Percentiles rank a stretch among this genome's conserved stretches.
phyloP scores from a whole-genome alignment of 2,113 vertebrate species.

The Phrynocephalus versicolor region DNA sequence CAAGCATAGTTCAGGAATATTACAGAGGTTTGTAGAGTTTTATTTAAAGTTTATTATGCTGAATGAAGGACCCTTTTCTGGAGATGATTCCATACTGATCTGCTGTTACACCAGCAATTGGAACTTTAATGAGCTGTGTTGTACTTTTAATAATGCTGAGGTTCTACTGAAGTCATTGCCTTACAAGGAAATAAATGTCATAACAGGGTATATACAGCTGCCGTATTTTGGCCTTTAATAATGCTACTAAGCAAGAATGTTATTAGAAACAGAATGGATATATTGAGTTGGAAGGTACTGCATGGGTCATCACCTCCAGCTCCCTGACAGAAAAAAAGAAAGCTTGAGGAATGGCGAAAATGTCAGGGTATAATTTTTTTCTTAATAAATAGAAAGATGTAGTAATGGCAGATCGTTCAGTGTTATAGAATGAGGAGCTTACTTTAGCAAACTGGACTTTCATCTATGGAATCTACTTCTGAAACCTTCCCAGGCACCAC shows the following conservation, averaged over 20 bases:
- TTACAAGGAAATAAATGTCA: not conserved
- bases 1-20: not conserved
- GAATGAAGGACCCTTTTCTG: not conserved
- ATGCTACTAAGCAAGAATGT: conserved; percentile 9
- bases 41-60: not conserved
- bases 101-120: not conserved
- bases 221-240: not conserved
- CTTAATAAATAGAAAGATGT: conserved; percentile 34
- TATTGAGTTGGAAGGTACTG: not conserved
- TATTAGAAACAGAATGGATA: conserved; percentile 10
- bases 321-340: not conserved
- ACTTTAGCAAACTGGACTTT: conserved; percentile 27
- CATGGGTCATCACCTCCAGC: not conserved
- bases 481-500: not conserved
- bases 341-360: not conserved
- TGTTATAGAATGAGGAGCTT: conserved; percentile 37
- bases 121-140: not conserved
- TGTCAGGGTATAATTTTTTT: conserved; percentile 26
- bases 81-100: not conserved
- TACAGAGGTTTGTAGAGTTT: not conserved
- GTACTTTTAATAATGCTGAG: not conserved
- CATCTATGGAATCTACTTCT: not conserved
- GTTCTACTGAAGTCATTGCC: not conserved
- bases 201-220: not conserved
- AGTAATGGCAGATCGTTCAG: not conserved